phyloP scores from a whole-genome alignment of 1,140 invertebrate genomes.

The Bombus ignitus region DNA sequence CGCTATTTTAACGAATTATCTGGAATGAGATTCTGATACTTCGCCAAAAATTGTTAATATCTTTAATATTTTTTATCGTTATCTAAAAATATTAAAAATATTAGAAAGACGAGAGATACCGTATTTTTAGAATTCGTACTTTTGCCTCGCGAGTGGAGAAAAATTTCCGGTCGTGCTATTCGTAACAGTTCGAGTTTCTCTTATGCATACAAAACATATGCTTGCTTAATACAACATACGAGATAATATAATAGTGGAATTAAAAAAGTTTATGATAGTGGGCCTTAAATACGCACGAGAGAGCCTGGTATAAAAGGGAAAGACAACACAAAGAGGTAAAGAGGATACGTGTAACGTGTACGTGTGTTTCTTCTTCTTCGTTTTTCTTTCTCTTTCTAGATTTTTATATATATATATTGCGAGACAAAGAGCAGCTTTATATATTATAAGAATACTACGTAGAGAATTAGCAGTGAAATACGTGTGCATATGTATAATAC shows the following conservation, averaged over 20 bases:
- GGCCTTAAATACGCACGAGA: constrained; percentile 66
- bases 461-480: constrained; percentile 56
- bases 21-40: not conserved
- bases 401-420: constrained; percentile 22
- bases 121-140: not conserved
- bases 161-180: constrained; percentile 49
- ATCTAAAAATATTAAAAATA: not conserved
- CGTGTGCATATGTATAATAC: constrained; percentile 16
- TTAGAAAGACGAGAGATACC: not conserved
- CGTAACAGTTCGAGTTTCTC: constrained; percentile 45
- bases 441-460: constrained; percentile 44
- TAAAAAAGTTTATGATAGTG: constrained; percentile 59
- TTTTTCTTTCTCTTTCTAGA: not conserved
- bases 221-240: constrained; percentile 65
- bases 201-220: constrained; percentile 61
- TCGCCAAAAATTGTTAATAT: too few relatives aligned
- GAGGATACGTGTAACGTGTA: constrained; percentile 60
- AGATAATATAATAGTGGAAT: constrained; percentile 46
- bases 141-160: not conserved
- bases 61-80: too few relatives aligned
- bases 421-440: constrained; percentile 51
- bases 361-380: constrained; percentile 19
- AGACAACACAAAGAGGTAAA: constrained; percentile 60
- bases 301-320: constrained; percentile 35
- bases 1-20: not conserved